Conservation (phyloP, 2,113 vertebrate species). For the Gasterosteus nipponicus region DNA sequence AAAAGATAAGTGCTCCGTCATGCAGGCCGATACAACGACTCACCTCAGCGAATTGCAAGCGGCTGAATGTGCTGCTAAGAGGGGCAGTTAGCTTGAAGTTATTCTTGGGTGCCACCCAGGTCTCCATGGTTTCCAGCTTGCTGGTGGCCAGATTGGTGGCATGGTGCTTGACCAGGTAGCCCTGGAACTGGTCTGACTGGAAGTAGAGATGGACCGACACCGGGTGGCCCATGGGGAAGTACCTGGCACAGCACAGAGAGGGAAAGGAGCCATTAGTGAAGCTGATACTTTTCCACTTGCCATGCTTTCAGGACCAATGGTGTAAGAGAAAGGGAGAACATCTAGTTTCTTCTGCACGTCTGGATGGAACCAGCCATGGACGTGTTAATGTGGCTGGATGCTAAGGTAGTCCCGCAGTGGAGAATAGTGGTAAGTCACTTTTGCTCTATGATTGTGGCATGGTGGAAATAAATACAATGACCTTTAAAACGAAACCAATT, state of each 20-base stretch:
- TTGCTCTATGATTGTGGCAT: conserved; percentile 54
- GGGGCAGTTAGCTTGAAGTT: conserved; percentile 90
- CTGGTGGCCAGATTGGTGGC: conserved; percentile 96
- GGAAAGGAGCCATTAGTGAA: conserved; percentile 44
- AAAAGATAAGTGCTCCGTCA: conserved; percentile 27
- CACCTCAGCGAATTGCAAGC: conserved; percentile 95
- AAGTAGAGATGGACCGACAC: conserved; percentile 96
- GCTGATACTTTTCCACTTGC: conserved; percentile 27
- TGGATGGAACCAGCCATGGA: conserved; percentile 20
- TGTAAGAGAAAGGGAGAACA: conserved; percentile 49
- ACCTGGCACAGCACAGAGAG: conserved; percentile 80
- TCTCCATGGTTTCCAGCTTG: conserved; percentile 96
- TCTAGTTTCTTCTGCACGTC: conserved; percentile 51
- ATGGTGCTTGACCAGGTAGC: conserved; percentile 93
- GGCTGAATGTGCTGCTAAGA: conserved; percentile 87
- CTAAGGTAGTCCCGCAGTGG: conserved; percentile 49
- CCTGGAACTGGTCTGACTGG: conserved; percentile 96
- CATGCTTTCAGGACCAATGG: conserved; percentile 38
- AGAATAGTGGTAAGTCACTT: conserved; percentile 55
- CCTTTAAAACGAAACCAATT: conserved; percentile 59
- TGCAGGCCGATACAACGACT: conserved; percentile 27
- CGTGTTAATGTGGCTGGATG: conserved; percentile 59
- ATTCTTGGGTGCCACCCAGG: conserved; percentile 94
- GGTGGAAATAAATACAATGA: conserved; percentile 66
- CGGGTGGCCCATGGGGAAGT: conserved; percentile 94